A percentile compares a stretch with the other conserved stretches of the same genome.
Evolutionary conservation across 2,888 invertebrate genomes (phyloP).

Genomic region (Acronicta aceris): DNA sequence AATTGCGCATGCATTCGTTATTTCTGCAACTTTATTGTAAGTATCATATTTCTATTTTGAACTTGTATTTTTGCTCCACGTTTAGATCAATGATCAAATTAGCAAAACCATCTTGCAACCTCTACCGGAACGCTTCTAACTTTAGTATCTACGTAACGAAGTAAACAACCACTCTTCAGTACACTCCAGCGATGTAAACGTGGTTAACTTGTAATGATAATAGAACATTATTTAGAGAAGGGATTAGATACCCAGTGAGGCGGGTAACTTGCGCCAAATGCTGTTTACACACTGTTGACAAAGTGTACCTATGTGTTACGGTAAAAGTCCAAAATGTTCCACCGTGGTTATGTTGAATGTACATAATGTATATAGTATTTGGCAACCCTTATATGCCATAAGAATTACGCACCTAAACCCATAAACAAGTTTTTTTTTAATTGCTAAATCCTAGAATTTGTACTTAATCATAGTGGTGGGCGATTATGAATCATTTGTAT

Average conservation of each 20-base stretch:
- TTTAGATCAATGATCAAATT: slow-evolving; percentile 20
- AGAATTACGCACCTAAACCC: too few species aligned
- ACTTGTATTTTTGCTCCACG: neutral
- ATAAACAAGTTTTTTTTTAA: too few species aligned
- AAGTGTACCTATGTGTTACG: slow-evolving; percentile 5
- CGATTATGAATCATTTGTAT: too few species aligned
- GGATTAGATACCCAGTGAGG: slow-evolving; percentile 39
- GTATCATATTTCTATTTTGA: too few species aligned
- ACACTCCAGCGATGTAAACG: slow-evolving; percentile 38
- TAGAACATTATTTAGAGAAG: slow-evolving; percentile 42
- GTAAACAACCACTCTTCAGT: slow-evolving; percentile 10
- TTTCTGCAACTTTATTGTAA: too few species aligned
- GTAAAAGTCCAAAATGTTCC: too few species aligned
- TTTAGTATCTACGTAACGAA: slow-evolving; percentile 15
- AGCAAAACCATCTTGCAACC: neutral
- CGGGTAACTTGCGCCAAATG: slow-evolving; percentile 22
- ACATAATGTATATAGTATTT: neutral
- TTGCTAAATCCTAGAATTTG: too few species aligned
- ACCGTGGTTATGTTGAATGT: too few species aligned
- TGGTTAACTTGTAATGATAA: slow-evolving; percentile 46
- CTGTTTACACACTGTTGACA: slow-evolving; percentile 21
- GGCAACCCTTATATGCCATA: too few species aligned
- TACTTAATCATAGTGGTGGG: too few species aligned
- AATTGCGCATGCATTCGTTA: too few species aligned
- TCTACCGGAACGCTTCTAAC: slow-evolving; percentile 3